Percentiles rank a stretch among this genome's conserved stretches.
These are phyloP conservation scores for Drosophila pandora DNA, from an alignment of 1,140 invertebrate species.

Conservation along the genomic window DNA sequence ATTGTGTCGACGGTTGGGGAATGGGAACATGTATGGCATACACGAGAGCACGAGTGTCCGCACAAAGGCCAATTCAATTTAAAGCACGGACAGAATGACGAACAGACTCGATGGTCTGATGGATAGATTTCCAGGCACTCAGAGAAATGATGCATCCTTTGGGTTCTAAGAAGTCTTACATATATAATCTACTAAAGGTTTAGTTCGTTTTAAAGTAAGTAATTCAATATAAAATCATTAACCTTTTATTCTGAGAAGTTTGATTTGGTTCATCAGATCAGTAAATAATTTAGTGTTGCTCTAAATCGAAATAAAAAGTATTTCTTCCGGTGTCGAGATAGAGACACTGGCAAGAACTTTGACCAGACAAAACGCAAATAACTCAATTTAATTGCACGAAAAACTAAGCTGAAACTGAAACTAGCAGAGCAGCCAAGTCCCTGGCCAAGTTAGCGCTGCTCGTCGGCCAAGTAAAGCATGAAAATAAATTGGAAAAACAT, in stretches of 20 bases:
- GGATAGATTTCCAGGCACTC: background rate
- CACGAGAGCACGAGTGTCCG: conserved; percentile 62
- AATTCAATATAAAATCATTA: background rate
- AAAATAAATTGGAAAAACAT: conserved; percentile 73
- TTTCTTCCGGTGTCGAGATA: background rate
- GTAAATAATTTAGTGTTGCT: too few relatives aligned
- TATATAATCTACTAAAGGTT: background rate
- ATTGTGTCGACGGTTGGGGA: conserved; percentile 59
- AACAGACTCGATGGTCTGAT: conserved; percentile 14
- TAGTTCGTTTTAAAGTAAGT: too few relatives aligned
- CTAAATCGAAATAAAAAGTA: background rate
- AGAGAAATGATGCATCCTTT: background rate
- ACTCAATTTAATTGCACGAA: conserved; percentile 75
- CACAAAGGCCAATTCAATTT: conserved; percentile 81
- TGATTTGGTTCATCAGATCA: too few relatives aligned
- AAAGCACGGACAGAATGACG: conserved; percentile 44
- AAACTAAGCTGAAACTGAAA: conserved; percentile 59
- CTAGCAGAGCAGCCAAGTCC: conserved; percentile 49
- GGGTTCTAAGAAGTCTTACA: background rate
- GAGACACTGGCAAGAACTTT: conserved; percentile 45
- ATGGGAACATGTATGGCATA: conserved; percentile 62
- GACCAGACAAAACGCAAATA: conserved; percentile 66
- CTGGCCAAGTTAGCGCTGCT: conserved; percentile 51
- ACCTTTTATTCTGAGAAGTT: too few relatives aligned
- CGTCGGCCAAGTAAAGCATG: conserved; percentile 54